Evolutionary conservation across 2,888 invertebrate genomes (phyloP), one percentile per base, ranked within the genome.

Genomic region (Amaurobius ferox): DNA sequence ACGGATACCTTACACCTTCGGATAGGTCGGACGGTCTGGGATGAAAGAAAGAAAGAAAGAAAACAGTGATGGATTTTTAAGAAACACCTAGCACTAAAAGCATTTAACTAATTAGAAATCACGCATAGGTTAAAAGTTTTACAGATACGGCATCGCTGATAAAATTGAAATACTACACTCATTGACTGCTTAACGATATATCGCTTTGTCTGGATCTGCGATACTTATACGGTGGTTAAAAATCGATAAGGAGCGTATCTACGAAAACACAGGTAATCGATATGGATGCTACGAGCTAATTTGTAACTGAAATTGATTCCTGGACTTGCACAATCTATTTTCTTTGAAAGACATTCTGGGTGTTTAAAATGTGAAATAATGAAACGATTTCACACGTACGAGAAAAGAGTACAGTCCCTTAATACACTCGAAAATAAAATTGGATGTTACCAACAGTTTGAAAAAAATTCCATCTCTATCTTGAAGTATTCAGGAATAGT

Each of bases 201-300:
- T 55, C 19, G 23, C 55, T 55, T 55, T 55, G 55, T 55, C 23
- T 55, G 55, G 23, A 55, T 55, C 55, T 55, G 23, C 55, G 55
- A 55, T 55, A 55, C 44, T 79, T 72, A 79, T 72, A 72, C 66
- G 32, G 72, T 71, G 64, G 79, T 71, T 79, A 72, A 79, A 79
- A 79, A 79, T 72, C 79, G 48, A 79, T 79, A 72, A n/a, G 39
- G n/a, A n/a, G 40, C 44, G 71, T n/a, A 79, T 79, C 79, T 62
- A 79, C 62, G 71, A n/a, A 61, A 71, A 62, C 29, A 55, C 62
- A 39, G 40, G 71, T 64, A 73, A 80, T 80, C 80, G 73, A 80
- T 80, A 80, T 39, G 16, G 61, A 72, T 55, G 64, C 80, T n/a
- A 79, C 39, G 44, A 71, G 40, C 72, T 73, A 73, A 80, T 80